Percentiles rank a stretch among this genome's conserved stretches.
Conservation (phyloP, 2,113 vertebrate species). For the Plecotus auritus region DNA sequence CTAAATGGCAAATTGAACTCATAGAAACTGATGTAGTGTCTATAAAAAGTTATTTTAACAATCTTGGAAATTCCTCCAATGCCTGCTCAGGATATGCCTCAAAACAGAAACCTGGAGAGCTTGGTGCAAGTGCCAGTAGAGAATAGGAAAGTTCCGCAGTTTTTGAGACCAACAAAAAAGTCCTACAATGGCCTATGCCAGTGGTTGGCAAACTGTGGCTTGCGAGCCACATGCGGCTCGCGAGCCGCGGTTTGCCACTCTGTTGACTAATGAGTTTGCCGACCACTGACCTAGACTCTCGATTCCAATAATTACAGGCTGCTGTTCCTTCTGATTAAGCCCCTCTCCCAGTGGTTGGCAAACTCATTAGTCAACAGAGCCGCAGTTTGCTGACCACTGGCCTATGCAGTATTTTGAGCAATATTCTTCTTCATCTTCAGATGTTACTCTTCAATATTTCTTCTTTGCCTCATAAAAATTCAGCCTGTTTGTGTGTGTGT, state of each 20-base stretch:
- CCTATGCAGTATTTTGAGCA: neutral
- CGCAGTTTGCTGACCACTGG: no score
- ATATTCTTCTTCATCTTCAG: neutral
- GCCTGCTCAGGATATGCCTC: neutral
- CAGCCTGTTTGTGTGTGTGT: neutral
- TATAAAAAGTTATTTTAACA: constrained; percentile 7
- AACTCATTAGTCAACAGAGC: no score
- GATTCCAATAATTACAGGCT: no score
- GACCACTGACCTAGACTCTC: no score
- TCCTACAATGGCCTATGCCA: neutral
- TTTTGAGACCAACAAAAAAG: neutral
- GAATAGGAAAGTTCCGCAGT: neutral
- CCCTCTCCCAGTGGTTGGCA: no score
- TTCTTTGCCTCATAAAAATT: neutral
- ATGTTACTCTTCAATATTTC: neutral
- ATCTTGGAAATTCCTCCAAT: neutral
- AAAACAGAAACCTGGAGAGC: neutral
- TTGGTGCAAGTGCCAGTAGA: neutral
- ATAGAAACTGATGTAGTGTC: neutral
- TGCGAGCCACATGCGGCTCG: no score
- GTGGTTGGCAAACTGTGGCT: no score
- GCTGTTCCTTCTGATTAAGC: no score
- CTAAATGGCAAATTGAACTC: neutral
- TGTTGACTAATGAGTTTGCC: no score
- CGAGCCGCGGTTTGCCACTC: no score